phyloP scores from a whole-genome alignment of 2,113 vertebrate species.

The Macquaria ambigua region DNA sequence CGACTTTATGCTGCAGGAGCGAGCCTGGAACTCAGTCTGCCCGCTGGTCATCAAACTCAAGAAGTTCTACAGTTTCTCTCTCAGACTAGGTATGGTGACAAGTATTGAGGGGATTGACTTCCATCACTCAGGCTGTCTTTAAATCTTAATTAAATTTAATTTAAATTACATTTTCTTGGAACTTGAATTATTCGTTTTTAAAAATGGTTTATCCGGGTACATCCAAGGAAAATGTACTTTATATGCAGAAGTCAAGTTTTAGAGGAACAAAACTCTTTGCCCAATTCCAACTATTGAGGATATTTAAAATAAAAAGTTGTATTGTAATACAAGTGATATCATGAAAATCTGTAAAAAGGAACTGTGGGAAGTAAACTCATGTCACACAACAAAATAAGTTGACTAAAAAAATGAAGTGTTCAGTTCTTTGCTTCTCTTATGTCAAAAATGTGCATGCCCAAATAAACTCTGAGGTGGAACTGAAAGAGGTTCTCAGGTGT shows the following conservation, averaged over 20 bases:
- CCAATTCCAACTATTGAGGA: neutral
- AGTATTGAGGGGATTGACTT: neutral
- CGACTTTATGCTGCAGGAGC: constrained; percentile 93
- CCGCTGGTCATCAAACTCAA: constrained; percentile 96
- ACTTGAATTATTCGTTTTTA: too few relatives aligned
- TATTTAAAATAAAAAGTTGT: neutral
- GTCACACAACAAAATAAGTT: neutral
- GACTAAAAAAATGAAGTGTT: neutral
- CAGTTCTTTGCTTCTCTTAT: neutral
- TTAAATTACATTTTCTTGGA: too few relatives aligned
- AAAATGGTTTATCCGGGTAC: too few relatives aligned
- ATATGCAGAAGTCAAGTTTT: neutral
- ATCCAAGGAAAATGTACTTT: neutral
- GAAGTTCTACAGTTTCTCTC: constrained; percentile 96
- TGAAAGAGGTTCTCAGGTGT: neutral
- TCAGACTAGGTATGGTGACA: constrained; percentile 89
- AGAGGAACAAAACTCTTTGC: neutral
- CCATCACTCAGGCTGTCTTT: neutral
- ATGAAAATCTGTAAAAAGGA: neutral
- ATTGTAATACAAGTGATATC: neutral
- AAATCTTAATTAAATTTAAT: neutral
- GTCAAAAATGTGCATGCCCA: neutral
- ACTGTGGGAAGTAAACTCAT: neutral
- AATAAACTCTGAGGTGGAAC: neutral
- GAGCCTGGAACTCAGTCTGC: constrained; percentile 96